phyloP scores from a whole-genome alignment of 2,797 vertebrate species.

The Channa striata region DNA sequence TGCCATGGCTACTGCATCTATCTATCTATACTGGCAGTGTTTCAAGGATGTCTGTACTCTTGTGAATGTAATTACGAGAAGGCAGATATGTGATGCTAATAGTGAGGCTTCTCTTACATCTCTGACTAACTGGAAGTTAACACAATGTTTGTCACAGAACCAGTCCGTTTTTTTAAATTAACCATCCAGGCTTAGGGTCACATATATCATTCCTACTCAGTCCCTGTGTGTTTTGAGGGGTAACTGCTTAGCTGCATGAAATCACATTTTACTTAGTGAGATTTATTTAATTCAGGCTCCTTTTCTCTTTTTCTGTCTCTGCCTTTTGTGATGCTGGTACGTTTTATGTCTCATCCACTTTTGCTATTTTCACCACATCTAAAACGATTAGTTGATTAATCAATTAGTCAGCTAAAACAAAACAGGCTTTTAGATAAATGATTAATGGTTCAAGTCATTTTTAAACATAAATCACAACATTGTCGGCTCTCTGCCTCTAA shows the following conservation, averaged over 20 bases:
- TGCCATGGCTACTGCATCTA: slow-evolving; percentile 80
- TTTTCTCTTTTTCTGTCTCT: background rate
- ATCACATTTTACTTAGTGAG: slow-evolving; percentile 41
- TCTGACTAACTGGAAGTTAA: slow-evolving; percentile 54
- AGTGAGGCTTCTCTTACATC: slow-evolving; percentile 52
- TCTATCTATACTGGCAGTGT: slow-evolving; percentile 72
- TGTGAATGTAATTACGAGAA: slow-evolving; percentile 80
- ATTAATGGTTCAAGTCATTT: background rate
- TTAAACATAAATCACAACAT: background rate
- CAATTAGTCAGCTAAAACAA: background rate
- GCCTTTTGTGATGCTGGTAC: background rate
- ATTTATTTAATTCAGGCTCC: background rate
- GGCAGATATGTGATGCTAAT: slow-evolving; percentile 75
- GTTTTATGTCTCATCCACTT: slow-evolving; percentile 12
- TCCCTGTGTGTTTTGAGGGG: slow-evolving; percentile 47
- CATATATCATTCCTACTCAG: slow-evolving; percentile 18
- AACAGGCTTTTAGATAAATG: background rate
- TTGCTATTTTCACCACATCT: slow-evolving; percentile 6
- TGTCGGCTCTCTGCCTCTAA: background rate
- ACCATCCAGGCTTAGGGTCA: slow-evolving; percentile 32
- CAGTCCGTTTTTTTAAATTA: slow-evolving; percentile 39
- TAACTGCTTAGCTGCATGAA: slow-evolving; percentile 35
- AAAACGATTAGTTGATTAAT: background rate
- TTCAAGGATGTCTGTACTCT: slow-evolving; percentile 80
- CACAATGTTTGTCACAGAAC: slow-evolving; percentile 40